A percentile compares a stretch with the other conserved stretches of the same genome.
Conservation (phyloP, 2,797 vertebrate species). For the Sebastes taczanowskii region DNA sequence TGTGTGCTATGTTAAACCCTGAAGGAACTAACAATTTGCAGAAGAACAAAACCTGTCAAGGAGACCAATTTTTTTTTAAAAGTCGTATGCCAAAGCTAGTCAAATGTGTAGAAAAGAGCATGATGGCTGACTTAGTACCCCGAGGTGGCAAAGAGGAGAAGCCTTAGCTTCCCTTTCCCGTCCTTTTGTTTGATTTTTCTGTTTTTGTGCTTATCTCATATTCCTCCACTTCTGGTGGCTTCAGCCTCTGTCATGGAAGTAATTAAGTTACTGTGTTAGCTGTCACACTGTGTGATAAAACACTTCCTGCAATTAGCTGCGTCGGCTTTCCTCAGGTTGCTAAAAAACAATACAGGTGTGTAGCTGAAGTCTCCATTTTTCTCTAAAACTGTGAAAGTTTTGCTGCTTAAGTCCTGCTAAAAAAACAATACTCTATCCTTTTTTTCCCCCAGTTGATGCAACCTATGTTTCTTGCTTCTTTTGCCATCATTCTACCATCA, state of each 20-base stretch:
- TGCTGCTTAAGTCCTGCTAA: too few relatives aligned
- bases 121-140: not conserved
- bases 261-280: slow-evolving; percentile 11
- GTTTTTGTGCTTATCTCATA: not conserved
- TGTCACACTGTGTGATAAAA: not conserved
- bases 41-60: not conserved
- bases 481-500: not conserved
- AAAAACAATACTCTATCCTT: not conserved
- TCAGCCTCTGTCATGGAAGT: not conserved
- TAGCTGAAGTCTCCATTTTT: not conserved
- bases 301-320: slow-evolving; percentile 6
- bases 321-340: slow-evolving; percentile 1
- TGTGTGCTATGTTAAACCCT: too few relatives aligned
- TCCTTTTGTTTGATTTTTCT: not conserved
- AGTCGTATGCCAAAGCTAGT: not conserved
- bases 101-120: not conserved
- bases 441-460: not conserved
- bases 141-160: not conserved
- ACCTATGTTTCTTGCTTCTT: not conserved
- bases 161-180: not conserved
- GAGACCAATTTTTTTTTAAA: not conserved
- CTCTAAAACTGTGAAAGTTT: not conserved
- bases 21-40: not conserved
- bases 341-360: not conserved
- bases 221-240: not conserved